Base-by-base conservation (phyloP, 2,888 invertebrate species). In the Parnassius orleans region DNA sequence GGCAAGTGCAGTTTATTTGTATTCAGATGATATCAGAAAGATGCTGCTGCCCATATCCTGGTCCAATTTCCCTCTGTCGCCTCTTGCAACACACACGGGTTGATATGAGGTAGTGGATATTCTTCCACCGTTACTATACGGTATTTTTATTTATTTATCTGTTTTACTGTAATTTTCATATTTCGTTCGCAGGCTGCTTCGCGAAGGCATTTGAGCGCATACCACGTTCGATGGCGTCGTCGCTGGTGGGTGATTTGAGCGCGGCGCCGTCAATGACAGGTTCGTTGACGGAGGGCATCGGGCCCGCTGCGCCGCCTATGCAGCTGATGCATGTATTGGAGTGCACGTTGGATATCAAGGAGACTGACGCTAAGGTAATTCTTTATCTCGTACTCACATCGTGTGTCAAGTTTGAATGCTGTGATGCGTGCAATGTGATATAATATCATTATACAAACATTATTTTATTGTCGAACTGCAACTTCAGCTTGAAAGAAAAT, bases 161-260 rank as follows among this genome's bases (percentile, higher is more conserved):
- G 24, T 24, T 24, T 24, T 33, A 33, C 7, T 7, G 1, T 33
- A 33, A 33, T 33, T 33, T 19, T 41, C 9, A 9, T 58, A 19
- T n/a, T 10, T 42, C 3, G 11, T 54, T 54, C 24, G 0, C 79
- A 95, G 95, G 93, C 75, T 98, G 98, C 81, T 99, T 99, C 89
- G 96, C 97, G 2, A 97, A 97, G 84, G 98, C 98, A 33, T 99
- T 99, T 85, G 96, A 97, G 77, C 95, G 97, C 65, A 95, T 96
- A 64, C 96, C 97, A 0, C 93, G 95, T 61, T 96, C 96, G 14
- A 95, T 96, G 94, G 96, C 95, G 57, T 96, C 94, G 69, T 96
- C 96, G 0, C 80, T 95, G 12, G 93, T 94, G 1, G 95, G 94
- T 9, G 94, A 93, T n/a, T 80, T 95, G 66, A 94, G 93, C 63